Conservation (phyloP, 2,888 invertebrate genomes). For the Tinea pellionella region DNA sequence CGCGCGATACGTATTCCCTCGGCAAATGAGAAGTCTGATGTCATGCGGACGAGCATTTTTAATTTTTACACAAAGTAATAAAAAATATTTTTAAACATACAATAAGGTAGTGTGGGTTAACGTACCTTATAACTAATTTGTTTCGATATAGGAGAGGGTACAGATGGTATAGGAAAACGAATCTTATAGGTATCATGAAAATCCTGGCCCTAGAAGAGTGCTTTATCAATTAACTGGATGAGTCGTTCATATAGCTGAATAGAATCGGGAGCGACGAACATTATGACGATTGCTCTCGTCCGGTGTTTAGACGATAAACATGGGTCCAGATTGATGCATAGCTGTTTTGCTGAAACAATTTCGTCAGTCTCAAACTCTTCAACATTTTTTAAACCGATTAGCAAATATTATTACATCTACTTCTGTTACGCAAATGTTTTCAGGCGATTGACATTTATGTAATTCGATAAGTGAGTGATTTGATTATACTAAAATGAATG, state of each 20-base stretch:
- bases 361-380: background rate
- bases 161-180: too few species aligned
- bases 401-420: background rate
- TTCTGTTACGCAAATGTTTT: background rate
- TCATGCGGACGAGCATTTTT: background rate
- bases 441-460: background rate
- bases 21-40: background rate
- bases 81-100: too few species aligned
- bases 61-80: background rate
- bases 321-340: slow-evolving; percentile 1
- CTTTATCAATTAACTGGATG: background rate
- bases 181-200: too few species aligned
- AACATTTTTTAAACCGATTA: background rate
- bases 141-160: too few species aligned
- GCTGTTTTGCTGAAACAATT: background rate
- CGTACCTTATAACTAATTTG: too few species aligned
- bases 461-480: slow-evolving; percentile 25
- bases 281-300: slow-evolving; percentile 9
- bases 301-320: background rate
- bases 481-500: slow-evolving; percentile 22
- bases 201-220: too few species aligned
- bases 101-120: too few species aligned
- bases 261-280: slow-evolving; percentile 4
- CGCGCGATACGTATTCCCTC: background rate
- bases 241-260: background rate